phyloP scores from a whole-genome alignment of 2,888 invertebrate species.

The Drosophila quinaria region DNA sequence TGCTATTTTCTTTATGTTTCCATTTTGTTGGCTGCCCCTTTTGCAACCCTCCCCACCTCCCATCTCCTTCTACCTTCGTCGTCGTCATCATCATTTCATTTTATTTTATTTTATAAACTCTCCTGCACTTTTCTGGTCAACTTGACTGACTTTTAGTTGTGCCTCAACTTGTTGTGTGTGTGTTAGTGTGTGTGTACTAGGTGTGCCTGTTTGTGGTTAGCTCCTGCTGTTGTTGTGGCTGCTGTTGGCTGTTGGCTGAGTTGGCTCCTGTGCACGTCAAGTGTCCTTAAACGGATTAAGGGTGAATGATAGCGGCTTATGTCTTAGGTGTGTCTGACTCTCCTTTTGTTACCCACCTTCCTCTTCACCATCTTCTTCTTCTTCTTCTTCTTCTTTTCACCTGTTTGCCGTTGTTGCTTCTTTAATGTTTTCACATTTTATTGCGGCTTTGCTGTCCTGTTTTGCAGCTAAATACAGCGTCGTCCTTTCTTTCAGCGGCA shows the following conservation, averaged over 20 bases:
- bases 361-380: not conserved
- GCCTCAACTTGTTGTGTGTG: conserved; percentile 28
- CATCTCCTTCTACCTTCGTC: not conserved
- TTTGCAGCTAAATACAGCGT: conserved; percentile 19
- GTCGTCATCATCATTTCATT: conserved; percentile 54
- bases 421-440: conserved; percentile 70
- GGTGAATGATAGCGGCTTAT: conserved; percentile 82
- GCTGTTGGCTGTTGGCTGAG: conserved; percentile 29
- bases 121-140: conserved; percentile 78
- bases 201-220: conserved; percentile 72
- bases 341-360: conserved; percentile 61
- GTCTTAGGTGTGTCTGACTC: conserved; percentile 77
- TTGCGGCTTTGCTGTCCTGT: conserved; percentile 61
- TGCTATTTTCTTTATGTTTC: conserved; percentile 61
- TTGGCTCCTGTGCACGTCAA: conserved; percentile 65
- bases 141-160: conserved; percentile 80
- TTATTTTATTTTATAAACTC: conserved; percentile 79
- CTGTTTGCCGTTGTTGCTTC: conserved; percentile 34
- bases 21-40: conserved; percentile 37
- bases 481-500: conserved; percentile 29
- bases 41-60: not conserved
- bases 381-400: conserved; percentile 1
- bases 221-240: conserved; percentile 29
- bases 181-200: conserved; percentile 44
- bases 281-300: conserved; percentile 82